Conservation (phyloP, 1,140 invertebrate species). For the Chymomyza costata region DNA sequence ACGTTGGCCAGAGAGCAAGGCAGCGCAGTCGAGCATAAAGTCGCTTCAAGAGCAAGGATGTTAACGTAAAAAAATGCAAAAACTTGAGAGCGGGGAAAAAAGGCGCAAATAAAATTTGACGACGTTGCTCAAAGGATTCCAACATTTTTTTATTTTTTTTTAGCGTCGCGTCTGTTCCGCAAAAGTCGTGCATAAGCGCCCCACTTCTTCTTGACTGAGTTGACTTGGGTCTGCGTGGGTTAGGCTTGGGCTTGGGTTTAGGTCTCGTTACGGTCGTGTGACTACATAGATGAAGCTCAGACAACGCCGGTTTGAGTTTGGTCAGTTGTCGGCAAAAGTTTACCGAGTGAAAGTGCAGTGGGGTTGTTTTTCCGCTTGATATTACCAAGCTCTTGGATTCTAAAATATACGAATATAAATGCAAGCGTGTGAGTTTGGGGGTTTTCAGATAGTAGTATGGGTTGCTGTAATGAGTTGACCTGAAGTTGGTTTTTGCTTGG, state of each 20-base stretch:
- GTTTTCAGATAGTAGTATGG: neutral
- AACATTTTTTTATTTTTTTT: too few relatives aligned
- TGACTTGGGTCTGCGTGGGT: conserved; percentile 20
- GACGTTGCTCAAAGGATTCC: conserved; percentile 52
- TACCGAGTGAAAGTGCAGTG: conserved; percentile 60
- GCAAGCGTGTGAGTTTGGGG: conserved; percentile 3
- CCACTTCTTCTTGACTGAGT: neutral
- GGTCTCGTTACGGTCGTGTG: conserved; percentile 17
- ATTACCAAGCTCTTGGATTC: conserved; percentile 22
- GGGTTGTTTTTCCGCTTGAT: conserved; percentile 9
- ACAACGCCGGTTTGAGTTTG: conserved; percentile 34
- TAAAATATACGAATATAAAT: conserved; percentile 23
- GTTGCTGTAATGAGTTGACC: conserved; percentile 29
- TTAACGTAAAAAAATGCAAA: conserved; percentile 22
- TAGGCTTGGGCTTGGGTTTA: conserved; percentile 21
- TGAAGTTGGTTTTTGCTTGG: conserved; percentile 9
- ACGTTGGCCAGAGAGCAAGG: conserved; percentile 10
- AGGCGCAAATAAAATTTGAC: conserved; percentile 22
- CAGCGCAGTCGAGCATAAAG: conserved; percentile 12
- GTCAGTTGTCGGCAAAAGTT: conserved; percentile 39
- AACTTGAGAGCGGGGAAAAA: conserved; percentile 23
- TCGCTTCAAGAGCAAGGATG: conserved; percentile 45
- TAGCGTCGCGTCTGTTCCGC: conserved; percentile 43
- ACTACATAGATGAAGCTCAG: conserved; percentile 20
- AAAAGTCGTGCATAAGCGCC: too few relatives aligned